Evolutionary conservation across 2,113 vertebrate species (phyloP), one percentile per base, ranked within the genome.

Genomic region (Aphyosemion australe): DNA sequence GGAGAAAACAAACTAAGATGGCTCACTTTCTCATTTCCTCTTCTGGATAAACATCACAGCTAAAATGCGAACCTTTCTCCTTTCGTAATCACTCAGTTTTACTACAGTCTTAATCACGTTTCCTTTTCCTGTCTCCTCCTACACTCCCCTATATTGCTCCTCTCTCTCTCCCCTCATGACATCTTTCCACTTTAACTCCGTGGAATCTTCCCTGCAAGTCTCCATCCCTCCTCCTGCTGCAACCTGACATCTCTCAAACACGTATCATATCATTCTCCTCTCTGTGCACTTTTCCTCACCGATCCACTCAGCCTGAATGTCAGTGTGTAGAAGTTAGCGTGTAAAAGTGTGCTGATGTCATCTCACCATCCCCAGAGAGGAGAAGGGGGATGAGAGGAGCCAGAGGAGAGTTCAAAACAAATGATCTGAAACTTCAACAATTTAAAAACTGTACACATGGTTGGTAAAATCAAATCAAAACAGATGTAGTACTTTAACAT

Each of bases 241-340:
- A 70, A 73, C 65, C 70, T 76, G 72, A 54, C 80, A 74, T 69
- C 63, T 83, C 68, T 74, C 62, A 47, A 46, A 69, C 57, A 31
- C 76, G 53, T 8, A 75, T 84, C 75, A 74, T 75, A 86, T 84
- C 80, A 54, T 46, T 71, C 60, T 59, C 31, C 64, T 48, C 61
- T 62, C 55, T 15, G 45, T 62, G 66, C 71, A 70, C 78, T 58
- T 59, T 74, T 74, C 61, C 65, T 73, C 67, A 55, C 32, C 21
- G 19, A 80, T 61, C 42, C 77, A 74, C 63, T 79, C 68, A 49
- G 74, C 58, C 26, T 2, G 68, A 26, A 64, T 79, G 70, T 58
- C 45, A 5, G 57, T 69, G 78, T 79, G 80, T 79, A 37, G 55
- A 10, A 62, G 60, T 64, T 39, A 58, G 78, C 34, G 59, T 43